phyloP scores from a whole-genome alignment of 2,113 vertebrate genomes.

The Numida meleagris region DNA sequence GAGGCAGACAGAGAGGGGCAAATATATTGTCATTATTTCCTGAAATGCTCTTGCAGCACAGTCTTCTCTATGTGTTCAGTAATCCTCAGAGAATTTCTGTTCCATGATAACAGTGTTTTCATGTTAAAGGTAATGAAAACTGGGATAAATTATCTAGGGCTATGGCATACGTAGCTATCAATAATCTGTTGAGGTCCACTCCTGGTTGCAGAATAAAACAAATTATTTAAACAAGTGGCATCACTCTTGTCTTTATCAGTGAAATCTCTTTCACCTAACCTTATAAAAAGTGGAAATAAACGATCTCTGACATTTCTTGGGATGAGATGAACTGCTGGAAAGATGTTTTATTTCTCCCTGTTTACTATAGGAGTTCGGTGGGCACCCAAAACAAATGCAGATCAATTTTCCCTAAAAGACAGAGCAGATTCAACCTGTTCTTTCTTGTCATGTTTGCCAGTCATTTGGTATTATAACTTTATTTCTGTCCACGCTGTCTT shows the following conservation, averaged over 20 bases:
- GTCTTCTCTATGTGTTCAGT: not conserved
- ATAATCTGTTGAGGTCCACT: not conserved
- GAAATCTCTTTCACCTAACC: not conserved
- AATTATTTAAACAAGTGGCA: not conserved
- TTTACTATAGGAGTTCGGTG: not conserved
- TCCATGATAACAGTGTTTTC: not conserved
- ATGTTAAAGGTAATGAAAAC: not conserved
- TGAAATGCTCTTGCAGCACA: not conserved
- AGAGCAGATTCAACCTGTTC: not conserved
- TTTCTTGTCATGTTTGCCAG: not conserved
- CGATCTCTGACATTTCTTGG: not conserved
- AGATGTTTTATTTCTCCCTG: not conserved
- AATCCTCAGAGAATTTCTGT: not conserved
- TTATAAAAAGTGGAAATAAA: not conserved
- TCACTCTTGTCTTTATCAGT: not conserved
- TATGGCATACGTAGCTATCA: not conserved
- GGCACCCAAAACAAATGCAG: fast-evolving
- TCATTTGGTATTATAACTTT: not conserved
- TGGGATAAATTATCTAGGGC: not conserved
- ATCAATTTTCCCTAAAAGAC: conserved; percentile 5
- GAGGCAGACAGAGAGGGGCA: not conserved
- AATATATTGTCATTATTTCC: not conserved
- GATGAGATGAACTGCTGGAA: not conserved
- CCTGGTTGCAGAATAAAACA: not conserved
- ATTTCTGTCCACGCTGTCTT: not conserved